Percentiles rank a stretch among this genome's conserved stretches.
These are phyloP conservation scores for Leptosomus discolor DNA, from an alignment of 2,113 vertebrate species.

Conservation along the genomic window DNA sequence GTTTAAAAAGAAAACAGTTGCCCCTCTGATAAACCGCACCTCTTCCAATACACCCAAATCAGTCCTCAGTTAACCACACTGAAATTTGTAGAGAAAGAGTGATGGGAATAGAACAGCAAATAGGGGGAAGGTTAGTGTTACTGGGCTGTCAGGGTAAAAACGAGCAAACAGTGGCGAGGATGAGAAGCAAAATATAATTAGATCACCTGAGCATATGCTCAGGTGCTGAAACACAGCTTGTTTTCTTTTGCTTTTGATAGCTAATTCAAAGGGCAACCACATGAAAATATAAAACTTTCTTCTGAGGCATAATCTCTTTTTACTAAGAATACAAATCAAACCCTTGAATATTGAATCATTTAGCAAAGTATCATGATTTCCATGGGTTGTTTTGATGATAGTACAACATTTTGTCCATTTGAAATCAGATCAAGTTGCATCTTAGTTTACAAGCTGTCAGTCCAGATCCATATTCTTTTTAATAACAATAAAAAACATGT, in stretches of 20 bases:
- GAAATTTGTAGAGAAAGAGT: neutral
- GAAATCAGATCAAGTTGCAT: slow-evolving; percentile 30
- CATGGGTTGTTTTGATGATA: neutral
- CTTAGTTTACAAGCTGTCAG: slow-evolving; percentile 41
- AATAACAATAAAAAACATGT: slow-evolving; percentile 50
- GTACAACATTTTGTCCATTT: neutral
- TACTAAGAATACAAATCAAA: neutral
- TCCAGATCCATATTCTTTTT: slow-evolving; percentile 21
- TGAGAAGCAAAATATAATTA: neutral
- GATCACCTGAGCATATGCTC: neutral
- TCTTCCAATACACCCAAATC: neutral
- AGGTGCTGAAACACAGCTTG: neutral
- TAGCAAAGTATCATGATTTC: neutral
- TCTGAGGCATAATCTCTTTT: neutral
- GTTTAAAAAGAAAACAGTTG: neutral
- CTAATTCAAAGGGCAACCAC: neutral
- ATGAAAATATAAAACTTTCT: neutral
- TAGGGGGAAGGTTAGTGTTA: neutral
- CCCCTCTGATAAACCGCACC: neutral
- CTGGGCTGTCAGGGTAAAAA: neutral
- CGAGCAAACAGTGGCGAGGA: neutral
- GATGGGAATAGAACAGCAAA: neutral
- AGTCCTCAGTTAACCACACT: neutral
- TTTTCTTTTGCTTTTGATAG: neutral
- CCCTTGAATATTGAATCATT: neutral